Conservation (phyloP, 2,113 vertebrate species). For the Pan paniscus region DNA sequence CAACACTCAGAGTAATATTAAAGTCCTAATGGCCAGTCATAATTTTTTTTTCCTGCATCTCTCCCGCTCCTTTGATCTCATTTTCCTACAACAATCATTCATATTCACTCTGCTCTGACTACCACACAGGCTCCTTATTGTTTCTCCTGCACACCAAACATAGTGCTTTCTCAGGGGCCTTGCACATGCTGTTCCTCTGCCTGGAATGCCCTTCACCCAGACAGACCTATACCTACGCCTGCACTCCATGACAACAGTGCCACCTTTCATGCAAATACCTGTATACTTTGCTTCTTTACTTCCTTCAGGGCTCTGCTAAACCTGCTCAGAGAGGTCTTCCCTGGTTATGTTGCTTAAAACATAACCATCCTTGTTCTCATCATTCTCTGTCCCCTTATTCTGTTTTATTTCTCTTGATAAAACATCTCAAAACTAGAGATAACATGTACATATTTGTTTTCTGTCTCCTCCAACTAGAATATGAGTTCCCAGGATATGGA, state of each 20-base stretch:
- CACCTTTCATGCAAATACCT: background rate
- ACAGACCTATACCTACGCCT: fast-evolving
- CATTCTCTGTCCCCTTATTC: background rate
- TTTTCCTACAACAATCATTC: background rate
- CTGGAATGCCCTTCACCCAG: background rate
- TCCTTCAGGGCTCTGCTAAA: background rate
- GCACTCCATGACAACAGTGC: background rate
- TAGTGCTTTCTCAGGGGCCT: background rate
- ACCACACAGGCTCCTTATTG: background rate
- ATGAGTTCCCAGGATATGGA: background rate
- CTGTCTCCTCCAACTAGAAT: background rate
- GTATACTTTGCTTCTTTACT: background rate
- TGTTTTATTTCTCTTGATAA: background rate
- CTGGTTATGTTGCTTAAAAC: background rate
- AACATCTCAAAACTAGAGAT: background rate
- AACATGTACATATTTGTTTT: background rate
- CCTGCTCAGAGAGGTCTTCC: background rate
- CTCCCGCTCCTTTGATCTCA: background rate
- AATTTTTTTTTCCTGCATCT: background rate
- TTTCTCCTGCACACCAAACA: background rate
- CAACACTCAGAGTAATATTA: background rate
- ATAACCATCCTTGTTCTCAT: background rate
- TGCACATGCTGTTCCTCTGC: background rate
- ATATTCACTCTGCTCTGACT: background rate
- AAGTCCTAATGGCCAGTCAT: background rate